A percentile compares a stretch with the other conserved stretches of the same genome.
phyloP scores from a whole-genome alignment of 2,797 vertebrate genomes.

The Anguilla marmorata region DNA sequence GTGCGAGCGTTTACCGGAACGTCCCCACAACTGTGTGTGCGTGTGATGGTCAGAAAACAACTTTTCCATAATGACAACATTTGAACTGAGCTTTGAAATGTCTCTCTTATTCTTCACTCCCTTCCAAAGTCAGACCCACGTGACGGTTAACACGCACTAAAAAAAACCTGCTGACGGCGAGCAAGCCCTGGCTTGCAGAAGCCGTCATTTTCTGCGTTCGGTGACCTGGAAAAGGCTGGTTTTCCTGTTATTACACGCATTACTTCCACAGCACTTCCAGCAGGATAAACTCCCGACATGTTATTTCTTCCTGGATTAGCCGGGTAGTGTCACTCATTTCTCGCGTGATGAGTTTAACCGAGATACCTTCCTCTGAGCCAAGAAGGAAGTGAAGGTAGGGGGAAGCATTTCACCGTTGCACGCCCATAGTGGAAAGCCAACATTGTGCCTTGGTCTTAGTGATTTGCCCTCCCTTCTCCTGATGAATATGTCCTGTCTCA shows the following conservation, averaged over 20 bases:
- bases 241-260: constrained; percentile 7
- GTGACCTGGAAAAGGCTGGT: neutral
- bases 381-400: neutral
- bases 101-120: neutral
- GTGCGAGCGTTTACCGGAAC: neutral
- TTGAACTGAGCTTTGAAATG: neutral
- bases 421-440: neutral
- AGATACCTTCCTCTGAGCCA: neutral
- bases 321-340: neutral
- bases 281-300: neutral
- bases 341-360: neutral
- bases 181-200: neutral
- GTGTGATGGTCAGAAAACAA: neutral
- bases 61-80: neutral
- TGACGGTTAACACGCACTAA: neutral
- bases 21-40: neutral
- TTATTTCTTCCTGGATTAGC: neutral
- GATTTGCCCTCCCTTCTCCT: neutral
- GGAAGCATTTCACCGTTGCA: neutral
- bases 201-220: neutral
- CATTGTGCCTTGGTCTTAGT: neutral
- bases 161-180: neutral
- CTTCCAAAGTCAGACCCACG: neutral
- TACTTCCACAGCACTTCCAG: constrained; percentile 2
- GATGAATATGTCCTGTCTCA: neutral